A percentile compares a stretch with the other conserved stretches of the same genome.
phyloP scores from a whole-genome alignment of 2,113 vertebrate species.

The Blennius ocellaris region DNA sequence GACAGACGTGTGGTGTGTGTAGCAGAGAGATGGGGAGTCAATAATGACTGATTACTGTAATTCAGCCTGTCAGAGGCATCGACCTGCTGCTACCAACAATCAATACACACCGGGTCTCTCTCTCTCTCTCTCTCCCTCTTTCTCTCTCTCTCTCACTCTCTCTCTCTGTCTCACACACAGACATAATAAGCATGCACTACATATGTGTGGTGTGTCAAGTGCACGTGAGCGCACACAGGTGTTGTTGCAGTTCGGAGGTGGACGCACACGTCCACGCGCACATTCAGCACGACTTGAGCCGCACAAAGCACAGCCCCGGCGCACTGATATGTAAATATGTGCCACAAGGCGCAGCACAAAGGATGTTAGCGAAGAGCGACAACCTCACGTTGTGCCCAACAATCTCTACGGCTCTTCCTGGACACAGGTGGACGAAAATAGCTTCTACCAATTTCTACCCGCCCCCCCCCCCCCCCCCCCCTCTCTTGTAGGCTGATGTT shows the following conservation, averaged over 20 bases:
- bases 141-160: too few species aligned
- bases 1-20: slow-evolving; percentile 69
- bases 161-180: too few species aligned
- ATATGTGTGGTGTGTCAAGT: slow-evolving; percentile 34
- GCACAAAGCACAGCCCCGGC: slow-evolving; percentile 16
- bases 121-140: slow-evolving; percentile 31
- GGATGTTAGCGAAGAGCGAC: slow-evolving; percentile 76
- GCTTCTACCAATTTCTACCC: slow-evolving; percentile 38
- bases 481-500: too few species aligned
- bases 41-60: slow-evolving; percentile 99
- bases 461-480: too few species aligned
- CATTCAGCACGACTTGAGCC: slow-evolving; percentile 5
- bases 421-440: slow-evolving; percentile 69
- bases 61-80: slow-evolving; percentile 97
- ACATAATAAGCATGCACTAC: slow-evolving; percentile 22
- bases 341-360: slow-evolving; percentile 2
- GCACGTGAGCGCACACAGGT: slow-evolving; percentile 1
- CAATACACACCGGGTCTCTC: slow-evolving; percentile 92
- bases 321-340: not conserved
- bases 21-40: slow-evolving; percentile 88
- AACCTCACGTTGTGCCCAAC: slow-evolving; percentile 86
- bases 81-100: slow-evolving; percentile 96
- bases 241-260: not conserved
- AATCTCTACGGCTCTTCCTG: slow-evolving; percentile 65
- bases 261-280: not conserved